A percentile compares a stretch with the other conserved stretches of the same genome.
Conservation (phyloP, 2,888 invertebrate genomes). For the Trissolcus japonicus region DNA sequence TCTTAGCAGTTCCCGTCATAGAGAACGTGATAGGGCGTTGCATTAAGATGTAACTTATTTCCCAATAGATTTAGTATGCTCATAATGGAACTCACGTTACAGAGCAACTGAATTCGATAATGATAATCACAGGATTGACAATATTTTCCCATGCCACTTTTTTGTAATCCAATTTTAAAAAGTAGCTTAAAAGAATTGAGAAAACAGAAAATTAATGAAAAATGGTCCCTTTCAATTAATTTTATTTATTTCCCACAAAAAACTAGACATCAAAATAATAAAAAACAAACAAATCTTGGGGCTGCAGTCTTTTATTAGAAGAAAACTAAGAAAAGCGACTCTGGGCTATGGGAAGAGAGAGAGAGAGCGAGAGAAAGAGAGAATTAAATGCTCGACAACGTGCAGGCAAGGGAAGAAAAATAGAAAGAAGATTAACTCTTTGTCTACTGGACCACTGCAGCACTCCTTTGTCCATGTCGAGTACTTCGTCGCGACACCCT, state of each 20-base stretch:
- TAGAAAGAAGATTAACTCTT: conserved; percentile 74
- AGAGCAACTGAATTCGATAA: no score
- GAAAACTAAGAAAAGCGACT: conserved; percentile 32
- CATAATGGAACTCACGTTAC: not conserved
- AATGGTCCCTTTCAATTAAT: no score
- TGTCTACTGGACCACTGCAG: conserved; percentile 69
- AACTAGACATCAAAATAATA: conserved; percentile 10
- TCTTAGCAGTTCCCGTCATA: conserved; percentile 30
- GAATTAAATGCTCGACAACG: conserved; percentile 65
- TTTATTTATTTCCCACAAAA: not conserved
- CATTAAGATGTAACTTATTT: conserved; percentile 27
- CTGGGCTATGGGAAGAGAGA: conserved; percentile 25
- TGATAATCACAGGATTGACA: no score
- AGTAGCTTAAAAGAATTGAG: no score
- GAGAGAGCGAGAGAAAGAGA: not conserved
- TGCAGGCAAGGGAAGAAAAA: conserved; percentile 39
- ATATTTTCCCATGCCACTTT: no score
- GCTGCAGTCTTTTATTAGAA: not conserved
- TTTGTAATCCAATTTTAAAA: no score
- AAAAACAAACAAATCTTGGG: not conserved
- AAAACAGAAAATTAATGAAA: no score
- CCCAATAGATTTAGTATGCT: conserved; percentile 17
- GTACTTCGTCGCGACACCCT: conserved; percentile 73
- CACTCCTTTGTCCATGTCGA: conserved; percentile 72
- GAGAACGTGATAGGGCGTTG: conserved; percentile 20